Base-by-base conservation (phyloP, 2,797 vertebrate genomes). In the Gymnoscopelus microlampas region DNA sequence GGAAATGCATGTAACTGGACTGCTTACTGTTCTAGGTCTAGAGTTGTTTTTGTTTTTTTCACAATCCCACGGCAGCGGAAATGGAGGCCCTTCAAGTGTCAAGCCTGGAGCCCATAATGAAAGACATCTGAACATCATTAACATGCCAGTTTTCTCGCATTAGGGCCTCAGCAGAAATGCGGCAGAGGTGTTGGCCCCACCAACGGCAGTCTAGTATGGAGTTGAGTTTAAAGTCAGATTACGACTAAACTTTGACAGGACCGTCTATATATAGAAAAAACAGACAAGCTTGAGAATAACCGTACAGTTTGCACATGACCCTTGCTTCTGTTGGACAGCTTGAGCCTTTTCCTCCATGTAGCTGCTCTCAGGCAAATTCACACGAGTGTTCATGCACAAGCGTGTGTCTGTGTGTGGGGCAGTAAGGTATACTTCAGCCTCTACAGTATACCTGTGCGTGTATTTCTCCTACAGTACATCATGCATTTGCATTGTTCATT, bases 81-180 rank as follows among this genome's bases (percentile, higher is more conserved):
- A 71, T 2, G 15, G 77, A 81, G 72, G 70, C 67, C 78, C 60
- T 71, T 86, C 73, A 82, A 86, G 74, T 85, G 88, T 79, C 73
- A 78, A 73, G 77, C 67, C 80, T 57, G 76, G 24, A 19, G 54
- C 35, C 70, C 9, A 9, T 88, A 88, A 91, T 82, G 78, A 77
- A 83, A 88, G 71, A 81, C 88, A 89, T 76, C 53, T 85, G 87
- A 80, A 66, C 63, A 75, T 74, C 76, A 72, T 87, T 85, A 83
- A 79, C 44, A 71, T 71, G 65, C 69, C 72, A 35, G 63, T 76
- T 78, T 70, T 63, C 0, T 1, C 65, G 54, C 64, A 4, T 70
- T 48, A 49, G 53, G 19, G 61, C 66, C 77, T 77, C 66, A 4
- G 60, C 72, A 64, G 66, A 64, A 23, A 60, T 35, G 10, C 4